A percentile compares a stretch with the other conserved stretches of the same genome.
These are phyloP conservation scores for Prunella strophiata DNA, from an alignment of 2,797 vertebrate species.

Conservation along the genomic window DNA sequence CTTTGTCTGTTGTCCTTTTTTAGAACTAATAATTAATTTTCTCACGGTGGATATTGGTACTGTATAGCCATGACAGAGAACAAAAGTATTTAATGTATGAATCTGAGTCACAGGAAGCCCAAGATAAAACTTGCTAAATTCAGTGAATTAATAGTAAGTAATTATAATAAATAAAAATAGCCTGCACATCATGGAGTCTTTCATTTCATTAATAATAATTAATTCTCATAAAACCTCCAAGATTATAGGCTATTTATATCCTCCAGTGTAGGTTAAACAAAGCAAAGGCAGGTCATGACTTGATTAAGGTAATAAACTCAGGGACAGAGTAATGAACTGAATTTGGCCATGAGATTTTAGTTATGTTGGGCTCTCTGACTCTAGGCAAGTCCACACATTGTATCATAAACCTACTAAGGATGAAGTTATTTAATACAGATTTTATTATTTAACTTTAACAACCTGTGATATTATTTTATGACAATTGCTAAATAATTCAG, in stretches of 20 bases:
- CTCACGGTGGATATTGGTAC: not conserved
- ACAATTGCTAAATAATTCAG: slow-evolving; percentile 45
- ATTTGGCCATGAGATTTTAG: not conserved
- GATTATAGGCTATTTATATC: slow-evolving; percentile 32
- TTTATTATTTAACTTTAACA: slow-evolving; percentile 41
- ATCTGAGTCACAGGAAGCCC: not conserved
- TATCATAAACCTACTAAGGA: slow-evolving; percentile 17
- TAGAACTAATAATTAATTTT: not conserved
- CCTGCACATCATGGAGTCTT: not conserved
- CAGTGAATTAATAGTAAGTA: not conserved
- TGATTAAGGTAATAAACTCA: slow-evolving; percentile 35
- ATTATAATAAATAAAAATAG: slow-evolving; percentile 55
- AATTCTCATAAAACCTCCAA: slow-evolving; percentile 14
- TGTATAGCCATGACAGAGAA: not conserved
- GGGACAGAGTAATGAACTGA: not conserved
- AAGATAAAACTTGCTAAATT: slow-evolving; percentile 5
- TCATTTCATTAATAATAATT: slow-evolving; percentile 40
- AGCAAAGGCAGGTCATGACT: not conserved
- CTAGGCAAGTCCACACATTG: not conserved
- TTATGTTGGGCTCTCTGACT: not conserved
- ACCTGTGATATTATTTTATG: slow-evolving; percentile 26
- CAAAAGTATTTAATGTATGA: not conserved
- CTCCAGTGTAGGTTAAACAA: not conserved
- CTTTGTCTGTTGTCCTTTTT: not conserved
- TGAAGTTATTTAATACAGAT: slow-evolving; percentile 37